phyloP scores from a whole-genome alignment of 2,113 vertebrate species.

The Engraulis encrasicolus region DNA sequence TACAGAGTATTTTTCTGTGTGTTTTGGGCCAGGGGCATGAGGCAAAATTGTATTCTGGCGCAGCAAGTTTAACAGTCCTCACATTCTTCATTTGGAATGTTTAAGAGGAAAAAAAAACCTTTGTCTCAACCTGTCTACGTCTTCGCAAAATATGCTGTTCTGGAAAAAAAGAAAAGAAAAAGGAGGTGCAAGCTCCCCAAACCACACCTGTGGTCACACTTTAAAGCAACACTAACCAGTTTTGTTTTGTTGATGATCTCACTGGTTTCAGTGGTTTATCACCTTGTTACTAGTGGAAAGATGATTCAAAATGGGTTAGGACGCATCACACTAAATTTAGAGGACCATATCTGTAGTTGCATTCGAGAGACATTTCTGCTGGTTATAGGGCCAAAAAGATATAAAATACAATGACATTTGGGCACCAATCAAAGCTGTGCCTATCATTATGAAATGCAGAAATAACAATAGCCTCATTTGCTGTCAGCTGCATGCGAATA shows the following conservation, averaged over 20 bases:
- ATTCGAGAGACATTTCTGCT: neutral
- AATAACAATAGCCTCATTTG: neutral
- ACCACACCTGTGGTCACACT: conserved; percentile 23
- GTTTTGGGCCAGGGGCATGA: conserved; percentile 43
- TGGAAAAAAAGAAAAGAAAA: conserved; percentile 45
- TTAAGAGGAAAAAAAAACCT: conserved; percentile 59
- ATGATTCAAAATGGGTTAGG: no score
- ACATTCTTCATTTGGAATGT: conserved; percentile 72
- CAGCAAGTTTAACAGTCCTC: conserved; percentile 58
- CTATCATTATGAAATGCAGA: neutral
- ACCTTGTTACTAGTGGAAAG: no score
- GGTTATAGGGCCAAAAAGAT: no score
- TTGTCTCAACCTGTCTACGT: conserved; percentile 78
- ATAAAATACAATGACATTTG: no score
- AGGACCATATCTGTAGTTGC: no score
- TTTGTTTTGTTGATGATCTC: no score
- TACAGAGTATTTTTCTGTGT: no score
- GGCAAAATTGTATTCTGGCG: conserved; percentile 52
- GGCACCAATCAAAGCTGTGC: neutral
- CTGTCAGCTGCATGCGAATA: neutral
- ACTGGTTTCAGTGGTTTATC: no score
- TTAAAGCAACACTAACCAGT: no score
- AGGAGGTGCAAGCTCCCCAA: conserved; percentile 27
- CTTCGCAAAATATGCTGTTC: conserved; percentile 62
- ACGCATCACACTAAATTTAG: no score